These are phyloP conservation scores for Physocephala rufipes DNA, from an alignment of 2,888 invertebrate genomes.

Conservation along the genomic window DNA sequence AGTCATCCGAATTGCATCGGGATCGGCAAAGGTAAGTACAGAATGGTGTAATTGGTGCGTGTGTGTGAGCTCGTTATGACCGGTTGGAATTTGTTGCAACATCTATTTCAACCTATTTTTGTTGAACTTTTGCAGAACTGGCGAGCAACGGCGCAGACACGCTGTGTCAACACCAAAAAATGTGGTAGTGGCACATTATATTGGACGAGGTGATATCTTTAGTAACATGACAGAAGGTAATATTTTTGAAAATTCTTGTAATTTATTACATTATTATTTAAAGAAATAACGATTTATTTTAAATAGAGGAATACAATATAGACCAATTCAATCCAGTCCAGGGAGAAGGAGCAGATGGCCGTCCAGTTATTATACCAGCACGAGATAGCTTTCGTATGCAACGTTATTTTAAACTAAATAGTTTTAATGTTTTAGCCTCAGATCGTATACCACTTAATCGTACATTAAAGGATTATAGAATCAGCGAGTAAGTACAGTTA, in stretches of 20 bases:
- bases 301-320: constrained; percentile 70
- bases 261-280: neutral
- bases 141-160: constrained; percentile 58
- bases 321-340: constrained; percentile 81
- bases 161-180: constrained; percentile 47
- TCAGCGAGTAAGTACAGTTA: constrained; percentile 72
- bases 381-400: constrained; percentile 80
- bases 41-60: neutral
- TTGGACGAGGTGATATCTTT: constrained; percentile 82
- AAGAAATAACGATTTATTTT: neutral
- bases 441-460: constrained; percentile 88
- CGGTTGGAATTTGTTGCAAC: neutral
- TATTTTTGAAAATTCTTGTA: neutral
- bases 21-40: constrained; percentile 20
- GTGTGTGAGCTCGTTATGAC: neutral
- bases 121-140: neutral
- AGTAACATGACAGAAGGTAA: constrained; percentile 80
- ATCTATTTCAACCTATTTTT: neutral
- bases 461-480: constrained; percentile 83
- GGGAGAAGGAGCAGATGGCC: constrained; percentile 81
- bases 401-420: constrained; percentile 82
- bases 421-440: constrained; percentile 88
- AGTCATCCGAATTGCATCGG: constrained; percentile 37
- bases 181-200: constrained; percentile 88
- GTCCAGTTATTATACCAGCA: constrained; percentile 80